Percentiles rank a stretch among this genome's conserved stretches.
phyloP scores from a whole-genome alignment of 2,797 vertebrate species.

The Sphenodon punctatus region DNA sequence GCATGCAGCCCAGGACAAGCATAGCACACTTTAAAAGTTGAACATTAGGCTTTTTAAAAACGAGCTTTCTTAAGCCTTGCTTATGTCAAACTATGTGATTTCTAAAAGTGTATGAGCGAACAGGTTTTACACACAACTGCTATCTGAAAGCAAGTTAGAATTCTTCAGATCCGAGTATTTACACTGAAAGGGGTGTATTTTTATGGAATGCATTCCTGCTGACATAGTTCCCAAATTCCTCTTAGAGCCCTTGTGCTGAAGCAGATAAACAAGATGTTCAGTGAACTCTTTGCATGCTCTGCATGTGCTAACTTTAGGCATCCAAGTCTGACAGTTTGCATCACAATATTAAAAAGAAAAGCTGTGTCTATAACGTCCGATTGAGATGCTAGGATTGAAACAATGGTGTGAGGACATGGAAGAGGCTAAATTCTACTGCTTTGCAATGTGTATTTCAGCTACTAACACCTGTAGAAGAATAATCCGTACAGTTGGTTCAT shows the following conservation, averaged over 20 bases:
- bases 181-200: neutral
- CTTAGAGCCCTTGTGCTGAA: neutral
- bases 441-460: neutral
- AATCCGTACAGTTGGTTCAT: neutral
- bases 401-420: neutral
- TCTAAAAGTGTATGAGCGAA: neutral
- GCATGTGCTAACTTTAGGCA: neutral
- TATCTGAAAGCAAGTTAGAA: neutral
- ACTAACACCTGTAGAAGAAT: neutral
- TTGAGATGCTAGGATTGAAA: neutral
- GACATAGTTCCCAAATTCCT: neutral
- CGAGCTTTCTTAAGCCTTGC: neutral
- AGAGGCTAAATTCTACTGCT: neutral
- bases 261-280: neutral
- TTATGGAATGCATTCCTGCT: neutral
- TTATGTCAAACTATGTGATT: neutral
- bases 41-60: neutral
- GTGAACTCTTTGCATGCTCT: neutral
- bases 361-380: neutral
- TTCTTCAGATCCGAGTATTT: conserved; percentile 1
- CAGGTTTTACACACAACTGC: neutral
- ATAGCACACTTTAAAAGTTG: neutral
- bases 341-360: neutral
- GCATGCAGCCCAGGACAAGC: neutral
- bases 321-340: neutral